A percentile compares a stretch with the other conserved stretches of the same genome.
Conservation (phyloP, 2,113 vertebrate species). For the Cyanocitta stelleri region DNA sequence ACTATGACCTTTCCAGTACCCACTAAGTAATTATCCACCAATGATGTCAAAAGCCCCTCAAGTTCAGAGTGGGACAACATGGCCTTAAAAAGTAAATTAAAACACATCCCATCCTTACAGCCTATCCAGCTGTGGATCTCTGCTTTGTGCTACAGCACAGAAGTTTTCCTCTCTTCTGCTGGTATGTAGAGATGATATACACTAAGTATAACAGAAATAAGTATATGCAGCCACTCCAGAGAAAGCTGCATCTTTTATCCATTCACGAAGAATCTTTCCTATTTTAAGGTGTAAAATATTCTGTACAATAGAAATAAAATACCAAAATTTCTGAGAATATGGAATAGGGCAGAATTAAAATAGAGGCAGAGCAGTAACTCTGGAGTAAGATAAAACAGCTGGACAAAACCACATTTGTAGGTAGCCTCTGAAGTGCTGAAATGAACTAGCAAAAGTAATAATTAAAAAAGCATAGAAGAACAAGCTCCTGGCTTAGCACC, state of each 20-base stretch:
- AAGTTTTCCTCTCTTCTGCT: neutral
- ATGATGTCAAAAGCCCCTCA: neutral
- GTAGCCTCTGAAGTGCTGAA: neutral
- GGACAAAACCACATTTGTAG: neutral
- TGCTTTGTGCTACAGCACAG: neutral
- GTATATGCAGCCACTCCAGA: neutral
- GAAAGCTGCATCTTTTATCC: neutral
- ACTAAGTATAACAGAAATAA: neutral
- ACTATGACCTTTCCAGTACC: neutral
- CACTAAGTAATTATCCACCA: neutral
- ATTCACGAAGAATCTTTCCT: neutral
- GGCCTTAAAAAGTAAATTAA: neutral
- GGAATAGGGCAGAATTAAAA: neutral
- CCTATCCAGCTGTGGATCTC: neutral
- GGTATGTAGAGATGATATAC: neutral
- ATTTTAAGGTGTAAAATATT: neutral
- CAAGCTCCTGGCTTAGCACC: neutral
- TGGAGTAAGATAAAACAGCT: neutral
- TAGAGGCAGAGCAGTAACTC: neutral
- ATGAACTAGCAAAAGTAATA: neutral
- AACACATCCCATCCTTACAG: neutral
- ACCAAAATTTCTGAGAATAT: neutral
- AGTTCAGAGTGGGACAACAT: neutral
- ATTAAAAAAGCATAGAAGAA: neutral
- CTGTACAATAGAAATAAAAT: neutral